Conservation (phyloP, 2,113 vertebrate species). For the Polypterus bichir region DNA sequence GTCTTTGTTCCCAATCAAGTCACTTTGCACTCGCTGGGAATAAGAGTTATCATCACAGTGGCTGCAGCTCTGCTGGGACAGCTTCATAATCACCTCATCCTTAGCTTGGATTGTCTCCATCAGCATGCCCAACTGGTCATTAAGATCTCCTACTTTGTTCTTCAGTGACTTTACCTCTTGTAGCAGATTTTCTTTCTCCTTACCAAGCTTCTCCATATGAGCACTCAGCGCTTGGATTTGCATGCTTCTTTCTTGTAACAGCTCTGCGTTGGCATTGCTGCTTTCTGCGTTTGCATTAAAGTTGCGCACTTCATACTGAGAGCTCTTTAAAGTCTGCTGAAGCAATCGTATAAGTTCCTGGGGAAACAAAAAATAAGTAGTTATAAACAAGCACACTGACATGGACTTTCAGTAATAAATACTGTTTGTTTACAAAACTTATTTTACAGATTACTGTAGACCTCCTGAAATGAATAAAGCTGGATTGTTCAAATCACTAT, state of each 20-base stretch:
- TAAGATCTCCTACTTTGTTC: constrained; percentile 74
- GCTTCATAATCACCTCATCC: constrained; percentile 88
- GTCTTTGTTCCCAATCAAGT: constrained; percentile 39
- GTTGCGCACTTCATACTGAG: constrained; percentile 63
- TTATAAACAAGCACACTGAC: too few species aligned
- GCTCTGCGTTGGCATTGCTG: constrained; percentile 32
- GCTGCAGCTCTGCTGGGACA: constrained; percentile 59
- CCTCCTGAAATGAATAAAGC: too few species aligned
- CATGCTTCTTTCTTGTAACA: constrained; percentile 63
- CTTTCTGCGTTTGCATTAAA: constrained; percentile 19
- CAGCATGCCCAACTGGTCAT: constrained; percentile 78
- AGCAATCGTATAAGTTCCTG: constrained; percentile 89
- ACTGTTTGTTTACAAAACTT: too few species aligned
- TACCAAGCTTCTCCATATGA: constrained; percentile 66
- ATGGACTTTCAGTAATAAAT: too few species aligned
- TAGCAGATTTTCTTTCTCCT: constrained; percentile 77
- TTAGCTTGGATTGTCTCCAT: constrained; percentile 96
- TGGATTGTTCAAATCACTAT: too few species aligned
- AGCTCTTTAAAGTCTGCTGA: constrained; percentile 84
- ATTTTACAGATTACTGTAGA: too few species aligned
- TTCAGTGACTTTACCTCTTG: constrained; percentile 72
- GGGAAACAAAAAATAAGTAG: neutral
- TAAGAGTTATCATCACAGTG: constrained; percentile 31
- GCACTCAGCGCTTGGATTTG: constrained; percentile 72
- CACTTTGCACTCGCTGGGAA: constrained; percentile 13